Evolutionary conservation across 1,140 invertebrate species (phyloP), one percentile per base, ranked within the genome.

Genomic region (Octopus sinensis): DNA sequence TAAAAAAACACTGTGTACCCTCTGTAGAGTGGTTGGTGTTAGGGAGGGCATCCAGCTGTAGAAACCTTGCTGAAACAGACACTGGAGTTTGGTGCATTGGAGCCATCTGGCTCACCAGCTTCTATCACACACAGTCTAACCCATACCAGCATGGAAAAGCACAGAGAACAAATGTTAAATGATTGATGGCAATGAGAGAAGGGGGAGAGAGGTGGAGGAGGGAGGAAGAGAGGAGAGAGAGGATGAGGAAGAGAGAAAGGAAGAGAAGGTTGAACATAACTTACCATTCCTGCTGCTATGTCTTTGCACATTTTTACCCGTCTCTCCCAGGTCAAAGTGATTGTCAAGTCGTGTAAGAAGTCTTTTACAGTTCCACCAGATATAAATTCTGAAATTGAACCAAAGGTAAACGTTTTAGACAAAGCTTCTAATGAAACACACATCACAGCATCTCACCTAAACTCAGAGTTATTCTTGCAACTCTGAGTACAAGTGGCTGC

Each of bases 261-360:
- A 62, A 17, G 56, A 17, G 4, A 62, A 12, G 9, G 56, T 17
- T 62, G 56, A 62, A n/a, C 17, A 17, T 23, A 76, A 82, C 84
- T 82, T 84, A 90, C 88, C 89, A 91, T 91, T 76, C 90, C 90
- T 53, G 85, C 82, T n/a, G 89, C 85, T 79, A 91, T 91, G 83
- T 90, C 89, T 79, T 87, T 87, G 30, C 88, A 87, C 85, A 88
- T 88, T 13, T 86, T 84, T 9, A 89, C 84, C 78, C 86, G 86
- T 73, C 87, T 83, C 71, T 84, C 81, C 89, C 89, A 91, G 79
- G 88, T 81, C 53, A 91, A 81, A 1, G 85, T 82, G 4, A 83
- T 82, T 53, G 54, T 82, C 30, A 85, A 83, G 76, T 91, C 84
- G 52, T 89, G 86, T n/a, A 91, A 83, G 5, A 89, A 80, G 23